Base-by-base conservation (phyloP, 1,140 invertebrate genomes). In the Papilio xuthus region DNA sequence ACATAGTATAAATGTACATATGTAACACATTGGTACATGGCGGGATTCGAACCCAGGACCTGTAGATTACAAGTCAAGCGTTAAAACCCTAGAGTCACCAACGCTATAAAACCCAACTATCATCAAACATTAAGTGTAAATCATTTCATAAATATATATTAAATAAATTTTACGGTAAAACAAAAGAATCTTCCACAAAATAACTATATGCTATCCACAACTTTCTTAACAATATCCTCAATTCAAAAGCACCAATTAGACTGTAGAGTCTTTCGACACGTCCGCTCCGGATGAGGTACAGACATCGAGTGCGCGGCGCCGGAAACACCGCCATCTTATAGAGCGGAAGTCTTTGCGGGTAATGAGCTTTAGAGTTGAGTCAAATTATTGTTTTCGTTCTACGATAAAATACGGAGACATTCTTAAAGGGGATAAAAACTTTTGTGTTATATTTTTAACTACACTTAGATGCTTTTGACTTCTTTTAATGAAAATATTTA, bases 241-340 rank as follows among this genome's bases (percentile, higher is more conserved):
- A 42, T 23, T 20, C 13, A 23, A 76, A 41, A 76, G 28, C 32
- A 32, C 41, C 28, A 56, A 76, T 76, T 60, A 76, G 32, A 76
- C 74, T 32, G 8, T 32, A 76, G 74, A 37, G 37, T 70, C 47
- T 44, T n/a, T 70, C 28, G 23, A 81, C 72, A 84, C 87, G 86
- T 89, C 84, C 87, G 87, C 82, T 78, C 85, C 86, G 87, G 86
- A 89, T 84, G 86, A 56, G 78, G 60, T 78, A 80, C 83, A 89
- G 87, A 89, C 86, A 81, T 67, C 63, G 78, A 84, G 80, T 87
- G 83, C 77, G 80, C 82, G 78, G 53, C 77, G 80, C 84, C 85
- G 87, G 87, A 89, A 82, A 79, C 79, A 82, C 56, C 83, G 84
- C 83, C 84, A 84, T 87, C 81, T 86, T 87, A 63, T 78, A 79